Percentiles rank a stretch among this genome's conserved stretches.
Evolutionary conservation across 2,888 invertebrate genomes (phyloP).

Genomic region (Chironomus riparius): DNA sequence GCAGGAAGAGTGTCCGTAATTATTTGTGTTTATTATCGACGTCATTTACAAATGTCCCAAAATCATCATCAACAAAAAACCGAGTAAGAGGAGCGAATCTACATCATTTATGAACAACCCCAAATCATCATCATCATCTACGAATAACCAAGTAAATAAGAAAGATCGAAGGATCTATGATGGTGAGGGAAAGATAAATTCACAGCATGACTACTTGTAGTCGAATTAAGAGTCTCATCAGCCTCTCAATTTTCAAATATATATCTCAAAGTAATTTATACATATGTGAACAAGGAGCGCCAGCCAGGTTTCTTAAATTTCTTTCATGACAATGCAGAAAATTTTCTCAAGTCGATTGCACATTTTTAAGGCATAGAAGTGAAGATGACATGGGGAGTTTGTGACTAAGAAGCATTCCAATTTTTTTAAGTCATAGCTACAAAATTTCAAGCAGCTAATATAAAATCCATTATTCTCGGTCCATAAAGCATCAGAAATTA

Average conservation of each 20-base stretch:
- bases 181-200: conserved; percentile 16
- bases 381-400: too few relatives aligned
- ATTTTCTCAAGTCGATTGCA: not conserved
- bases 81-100: too few relatives aligned
- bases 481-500: too few relatives aligned
- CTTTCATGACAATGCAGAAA: conserved; percentile 12
- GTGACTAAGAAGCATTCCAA: too few relatives aligned
- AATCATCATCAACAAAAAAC: too few relatives aligned
- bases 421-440: too few relatives aligned
- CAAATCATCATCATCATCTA: not conserved
- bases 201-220: conserved; percentile 25
- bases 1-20: too few relatives aligned
- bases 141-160: not conserved
- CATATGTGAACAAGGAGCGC: not conserved
- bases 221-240: conserved; percentile 22
- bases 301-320: conserved; percentile 18
- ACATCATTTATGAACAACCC: too few relatives aligned
- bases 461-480: too few relatives aligned
- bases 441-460: too few relatives aligned
- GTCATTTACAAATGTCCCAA: too few relatives aligned
- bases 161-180: not conserved
- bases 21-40: too few relatives aligned
- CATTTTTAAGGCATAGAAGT: not conserved
- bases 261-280: not conserved
- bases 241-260: not conserved